Base-by-base conservation (phyloP, 2,113 vertebrate genomes). In the Meleagris gallopavo region DNA sequence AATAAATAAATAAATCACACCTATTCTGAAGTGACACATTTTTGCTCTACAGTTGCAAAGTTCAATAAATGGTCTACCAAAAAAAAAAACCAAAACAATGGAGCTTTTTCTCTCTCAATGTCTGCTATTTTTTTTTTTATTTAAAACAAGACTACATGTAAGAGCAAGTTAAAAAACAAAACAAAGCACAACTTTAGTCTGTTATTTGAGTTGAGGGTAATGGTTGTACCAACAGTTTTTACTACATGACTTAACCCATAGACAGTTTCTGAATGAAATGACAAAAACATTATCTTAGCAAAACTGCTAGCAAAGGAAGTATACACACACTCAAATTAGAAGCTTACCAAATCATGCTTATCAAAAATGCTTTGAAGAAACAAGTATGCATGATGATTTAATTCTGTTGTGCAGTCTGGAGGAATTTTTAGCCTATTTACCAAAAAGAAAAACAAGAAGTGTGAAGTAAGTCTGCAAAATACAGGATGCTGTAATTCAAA, bases 311-410 rank as follows among this genome's bases (percentile, higher is more conserved):
- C 10, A 74, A 90, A 61, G 20, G 46, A 89, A 52, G 24, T 78
- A 88, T 29, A 74, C 4, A 62, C 25, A 70, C 9, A 20, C 5
- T 29, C 6, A 43, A 83, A 64, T 64, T 20, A 88, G 93, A 90
- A 60, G 86, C 98, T 98, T 97, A 99, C 99, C 98, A 99, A 98
- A 97, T 99, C 99, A 60, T 99, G 99, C 91, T 99, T 99, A 97
- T 99, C 99, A 97, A 99, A 99, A 95, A 99, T 98, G 92, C 99
- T 99, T 94, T 99, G 99, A 65, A 99, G 98, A 95, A 99, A 99
- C 91, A 99, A 98, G 97, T 99, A 99, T 7, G 99, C 99, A 54
- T 99, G 99, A 97, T 99, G 99, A 97, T 99, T 99, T 75, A 99
- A 98, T 97, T 99, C 99, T 38, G 99, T 99, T 83, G 99, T 99